Percentiles rank a stretch among this genome's conserved stretches.
These are phyloP conservation scores for Mythimna vitellina DNA, from an alignment of 2,888 invertebrate genomes.

Conservation along the genomic window DNA sequence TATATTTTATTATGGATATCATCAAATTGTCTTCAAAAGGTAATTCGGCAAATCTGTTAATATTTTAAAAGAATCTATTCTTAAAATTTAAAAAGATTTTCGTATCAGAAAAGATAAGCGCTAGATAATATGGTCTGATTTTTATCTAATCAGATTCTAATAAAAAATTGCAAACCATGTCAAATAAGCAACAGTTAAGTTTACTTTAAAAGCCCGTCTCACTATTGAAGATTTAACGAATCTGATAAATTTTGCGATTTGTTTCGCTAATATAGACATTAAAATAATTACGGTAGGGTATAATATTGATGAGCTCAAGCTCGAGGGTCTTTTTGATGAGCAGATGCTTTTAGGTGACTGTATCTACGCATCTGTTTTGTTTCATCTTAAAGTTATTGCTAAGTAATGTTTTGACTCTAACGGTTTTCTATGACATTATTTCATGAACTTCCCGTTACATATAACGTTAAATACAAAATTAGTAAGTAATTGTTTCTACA, in stretches of 20 bases:
- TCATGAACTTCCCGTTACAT: constrained; percentile 5
- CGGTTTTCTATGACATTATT: constrained; percentile 5
- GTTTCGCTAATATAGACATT: constrained; percentile 35
- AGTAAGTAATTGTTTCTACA: neutral
- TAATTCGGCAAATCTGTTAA: neutral
- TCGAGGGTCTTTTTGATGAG: constrained; percentile 27
- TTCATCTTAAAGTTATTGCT: constrained; percentile 41
- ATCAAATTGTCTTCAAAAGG: neutral
- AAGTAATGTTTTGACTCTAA: constrained; percentile 6
- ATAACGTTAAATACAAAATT: neutral
- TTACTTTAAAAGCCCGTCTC: constrained; percentile 36
- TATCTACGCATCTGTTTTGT: constrained; percentile 63
- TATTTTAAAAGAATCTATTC: neutral
- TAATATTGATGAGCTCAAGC: constrained; percentile 11
- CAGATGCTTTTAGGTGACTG: constrained; percentile 71
- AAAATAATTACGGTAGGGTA: neutral
- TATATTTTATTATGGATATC: constrained; percentile 5
- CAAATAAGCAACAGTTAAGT: constrained; percentile 21
- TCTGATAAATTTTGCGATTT: neutral
- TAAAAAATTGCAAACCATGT: constrained; percentile 23
- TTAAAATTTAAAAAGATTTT: constrained; percentile 1
- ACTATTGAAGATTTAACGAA: constrained; percentile 52
- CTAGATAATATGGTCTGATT: neutral
- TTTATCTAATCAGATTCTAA: constrained; percentile 6
- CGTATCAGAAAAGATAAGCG: constrained; percentile 17